Conservation (phyloP, 2,797 vertebrate species). For the Mallotus villosus region DNA sequence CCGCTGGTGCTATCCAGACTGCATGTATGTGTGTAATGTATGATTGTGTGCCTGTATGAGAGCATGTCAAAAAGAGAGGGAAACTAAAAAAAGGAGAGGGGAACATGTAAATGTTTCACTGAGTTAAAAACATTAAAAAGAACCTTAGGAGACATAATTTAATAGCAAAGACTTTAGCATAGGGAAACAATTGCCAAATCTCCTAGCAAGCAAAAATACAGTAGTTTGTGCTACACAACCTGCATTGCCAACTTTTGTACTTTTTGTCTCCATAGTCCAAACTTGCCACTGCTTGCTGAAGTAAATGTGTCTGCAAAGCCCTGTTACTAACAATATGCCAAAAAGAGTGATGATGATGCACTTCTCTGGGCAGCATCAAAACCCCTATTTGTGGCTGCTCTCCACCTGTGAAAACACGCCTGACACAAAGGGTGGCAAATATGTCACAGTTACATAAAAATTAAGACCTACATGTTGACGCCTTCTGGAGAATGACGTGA, state of each 20-base stretch:
- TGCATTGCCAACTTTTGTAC: neutral
- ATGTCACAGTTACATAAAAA: constrained; percentile 3
- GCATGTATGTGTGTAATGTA: constrained; percentile 9
- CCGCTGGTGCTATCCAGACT: neutral
- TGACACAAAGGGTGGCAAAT: neutral
- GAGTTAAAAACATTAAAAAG: neutral
- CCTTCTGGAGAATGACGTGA: constrained; percentile 21
- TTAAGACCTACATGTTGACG: constrained; percentile 12
- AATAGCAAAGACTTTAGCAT: neutral
- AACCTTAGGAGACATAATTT: neutral
- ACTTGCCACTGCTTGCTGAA: no score
- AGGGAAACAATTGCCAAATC: constrained; percentile 17
- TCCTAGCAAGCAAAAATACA: neutral
- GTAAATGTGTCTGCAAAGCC: constrained; percentile 27
- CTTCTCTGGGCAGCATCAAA: constrained; percentile 15
- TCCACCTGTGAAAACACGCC: neutral
- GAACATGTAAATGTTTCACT: neutral
- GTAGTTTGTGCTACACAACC: neutral
- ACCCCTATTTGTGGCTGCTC: neutral
- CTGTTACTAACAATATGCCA: constrained; percentile 26
- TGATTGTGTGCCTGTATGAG: neutral
- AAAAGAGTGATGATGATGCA: constrained; percentile 14
- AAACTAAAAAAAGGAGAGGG: neutral
- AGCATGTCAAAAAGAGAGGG: constrained; percentile 34
- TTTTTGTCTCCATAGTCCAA: no score